A percentile compares a stretch with the other conserved stretches of the same genome.
Conservation (phyloP, 2,797 vertebrate species). For the Poecilia velifera region DNA sequence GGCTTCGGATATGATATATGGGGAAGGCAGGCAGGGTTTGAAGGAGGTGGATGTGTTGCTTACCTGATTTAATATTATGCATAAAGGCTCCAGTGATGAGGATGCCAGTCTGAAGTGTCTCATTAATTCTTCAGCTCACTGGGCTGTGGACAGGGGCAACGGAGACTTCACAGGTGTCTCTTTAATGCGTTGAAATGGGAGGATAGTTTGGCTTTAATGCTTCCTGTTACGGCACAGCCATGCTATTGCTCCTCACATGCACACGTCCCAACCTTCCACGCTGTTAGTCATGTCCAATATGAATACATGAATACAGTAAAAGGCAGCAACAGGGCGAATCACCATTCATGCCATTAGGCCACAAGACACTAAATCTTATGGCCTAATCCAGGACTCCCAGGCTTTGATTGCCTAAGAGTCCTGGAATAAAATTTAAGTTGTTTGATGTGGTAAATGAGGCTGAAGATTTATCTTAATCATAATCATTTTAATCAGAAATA, state of each 20-base stretch:
- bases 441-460: not conserved
- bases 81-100: conserved; percentile 55
- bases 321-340: conserved; percentile 58
- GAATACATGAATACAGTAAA: conserved; percentile 72
- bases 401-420: conserved; percentile 35
- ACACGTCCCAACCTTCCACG: conserved; percentile 8
- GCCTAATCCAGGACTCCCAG: no score
- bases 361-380: conserved; percentile 35
- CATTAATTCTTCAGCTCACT: conserved; percentile 80
- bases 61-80: conserved; percentile 72
- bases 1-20: conserved; percentile 38
- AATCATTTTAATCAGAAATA: not conserved
- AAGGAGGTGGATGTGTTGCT: conserved; percentile 45
- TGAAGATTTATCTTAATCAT: not conserved
- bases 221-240: conserved; percentile 61
- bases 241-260: conserved; percentile 1
- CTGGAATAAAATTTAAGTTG: conserved; percentile 20
- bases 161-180: conserved; percentile 56
- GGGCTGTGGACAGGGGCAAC: conserved; percentile 72
- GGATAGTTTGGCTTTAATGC: conserved; percentile 70
- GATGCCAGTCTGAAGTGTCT: conserved; percentile 68
- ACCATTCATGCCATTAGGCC: conserved; percentile 39
- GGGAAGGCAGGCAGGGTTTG: conserved; percentile 26
- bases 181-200: conserved; percentile 63
- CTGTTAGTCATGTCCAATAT: conserved; percentile 49